These are phyloP conservation scores for Callyntrura sp. DNA, from an alignment of 2,888 invertebrate genomes.

Conservation along the genomic window DNA sequence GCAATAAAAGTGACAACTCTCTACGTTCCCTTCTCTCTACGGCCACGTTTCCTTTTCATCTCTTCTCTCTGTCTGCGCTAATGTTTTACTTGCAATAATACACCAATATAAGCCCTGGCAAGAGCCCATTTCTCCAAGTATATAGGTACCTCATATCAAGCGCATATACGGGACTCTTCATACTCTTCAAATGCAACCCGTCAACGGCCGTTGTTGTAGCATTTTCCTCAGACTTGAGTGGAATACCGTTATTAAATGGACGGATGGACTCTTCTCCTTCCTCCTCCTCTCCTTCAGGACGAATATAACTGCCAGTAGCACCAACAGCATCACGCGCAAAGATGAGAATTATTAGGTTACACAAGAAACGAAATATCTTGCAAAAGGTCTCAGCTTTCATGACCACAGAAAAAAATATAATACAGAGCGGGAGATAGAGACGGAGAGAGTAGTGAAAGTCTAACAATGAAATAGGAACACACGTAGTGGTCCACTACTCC, in stretches of 20 bases:
- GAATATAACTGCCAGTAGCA: background rate
- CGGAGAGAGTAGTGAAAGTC: constrained; percentile 38
- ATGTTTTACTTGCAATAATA: constrained; percentile 18
- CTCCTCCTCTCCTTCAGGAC: background rate
- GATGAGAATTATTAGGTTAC: constrained; percentile 67
- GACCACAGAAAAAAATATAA: constrained; percentile 53
- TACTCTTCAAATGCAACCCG: background rate
- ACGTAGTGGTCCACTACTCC: background rate
- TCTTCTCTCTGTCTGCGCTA: background rate
- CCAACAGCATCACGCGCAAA: background rate
- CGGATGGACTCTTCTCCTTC: constrained; percentile 1
- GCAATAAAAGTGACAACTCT: constrained; percentile 72
- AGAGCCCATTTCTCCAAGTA: background rate
- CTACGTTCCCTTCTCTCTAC: constrained; percentile 2
- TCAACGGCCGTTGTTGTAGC: constrained; percentile 21
- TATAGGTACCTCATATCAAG: background rate
- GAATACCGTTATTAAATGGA: constrained; percentile 48
- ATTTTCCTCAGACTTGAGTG: constrained; percentile 40
- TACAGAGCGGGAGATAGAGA: constrained; percentile 19
- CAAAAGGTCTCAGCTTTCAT: constrained; percentile 68
- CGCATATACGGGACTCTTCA: background rate
- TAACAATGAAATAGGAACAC: constrained; percentile 25
- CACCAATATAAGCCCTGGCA: background rate
- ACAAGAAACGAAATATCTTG: constrained; percentile 66
- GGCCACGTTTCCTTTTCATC: constrained; percentile 9